These are phyloP conservation scores for Bothrops alternatus DNA, from an alignment of 2,797 vertebrate species.

Conservation along the genomic window DNA sequence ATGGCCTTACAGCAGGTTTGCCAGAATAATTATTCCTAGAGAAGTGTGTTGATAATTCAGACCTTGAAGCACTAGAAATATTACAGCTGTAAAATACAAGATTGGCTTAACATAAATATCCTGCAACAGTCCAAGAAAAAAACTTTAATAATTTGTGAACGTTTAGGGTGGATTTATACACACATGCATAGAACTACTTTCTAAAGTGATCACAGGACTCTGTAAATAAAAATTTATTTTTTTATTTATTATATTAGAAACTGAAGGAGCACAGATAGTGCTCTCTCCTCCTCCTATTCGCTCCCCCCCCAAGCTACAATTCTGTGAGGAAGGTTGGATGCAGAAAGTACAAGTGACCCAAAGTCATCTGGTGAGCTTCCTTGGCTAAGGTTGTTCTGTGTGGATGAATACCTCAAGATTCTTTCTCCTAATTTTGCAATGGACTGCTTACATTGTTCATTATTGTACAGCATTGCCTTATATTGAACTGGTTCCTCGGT, in stretches of 20 bases:
- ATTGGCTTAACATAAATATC: neutral
- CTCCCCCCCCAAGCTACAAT: neutral
- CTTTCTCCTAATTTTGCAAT: neutral
- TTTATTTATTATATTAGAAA: neutral
- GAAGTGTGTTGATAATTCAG: neutral
- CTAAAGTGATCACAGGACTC: neutral
- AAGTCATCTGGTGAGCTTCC: neutral
- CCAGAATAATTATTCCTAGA: conserved; percentile 18
- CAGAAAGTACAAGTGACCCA: neutral
- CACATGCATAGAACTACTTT: neutral
- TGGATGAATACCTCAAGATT: neutral
- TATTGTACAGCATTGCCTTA: neutral
- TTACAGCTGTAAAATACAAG: neutral
- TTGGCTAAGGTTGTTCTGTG: neutral
- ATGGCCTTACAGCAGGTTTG: conserved; percentile 28
- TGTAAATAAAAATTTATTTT: neutral
- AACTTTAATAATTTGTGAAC: neutral
- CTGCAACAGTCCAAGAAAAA: neutral
- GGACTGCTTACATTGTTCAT: neutral
- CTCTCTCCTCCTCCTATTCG: neutral
- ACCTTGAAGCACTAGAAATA: conserved; percentile 3
- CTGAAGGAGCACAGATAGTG: neutral
- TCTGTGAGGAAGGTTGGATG: neutral
- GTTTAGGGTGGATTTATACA: neutral
- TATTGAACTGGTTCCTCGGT: neutral